Conservation (phyloP, 2,888 invertebrate species). For the Heliconius ismenius region DNA sequence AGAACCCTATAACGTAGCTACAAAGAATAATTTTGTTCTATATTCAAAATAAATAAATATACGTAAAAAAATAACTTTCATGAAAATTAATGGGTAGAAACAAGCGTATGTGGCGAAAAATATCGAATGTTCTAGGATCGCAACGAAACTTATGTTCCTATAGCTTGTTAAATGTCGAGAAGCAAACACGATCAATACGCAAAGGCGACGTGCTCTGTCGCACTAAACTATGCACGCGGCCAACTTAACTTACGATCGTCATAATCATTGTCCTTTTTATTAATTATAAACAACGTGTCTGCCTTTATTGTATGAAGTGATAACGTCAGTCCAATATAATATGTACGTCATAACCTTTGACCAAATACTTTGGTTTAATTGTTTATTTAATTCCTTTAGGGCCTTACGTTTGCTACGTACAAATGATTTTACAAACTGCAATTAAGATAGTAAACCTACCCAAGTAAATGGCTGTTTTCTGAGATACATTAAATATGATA, state of each 20-base stretch:
- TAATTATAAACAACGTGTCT: not conserved
- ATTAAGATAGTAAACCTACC: too few species aligned
- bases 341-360: not conserved
- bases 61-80: too few species aligned
- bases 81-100: not conserved
- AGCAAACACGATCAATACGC: constrained; percentile 3
- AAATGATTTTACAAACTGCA: too few species aligned
- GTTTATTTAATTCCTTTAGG: not conserved
- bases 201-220: constrained; percentile 11
- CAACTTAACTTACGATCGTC: constrained; percentile 5
- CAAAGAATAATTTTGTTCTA: too few species aligned
- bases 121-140: not conserved
- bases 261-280: constrained; percentile 13
- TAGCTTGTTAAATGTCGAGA: not conserved
- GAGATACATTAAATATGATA: too few species aligned
- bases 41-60: too few species aligned
- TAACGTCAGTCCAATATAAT: constrained; percentile 9
- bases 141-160: not conserved
- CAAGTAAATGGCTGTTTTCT: too few species aligned
- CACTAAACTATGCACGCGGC: constrained; percentile 3
- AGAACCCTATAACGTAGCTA: too few species aligned
- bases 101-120: not conserved
- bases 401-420: too few species aligned
- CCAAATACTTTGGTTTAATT: not conserved
- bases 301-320: not conserved